phyloP scores from a whole-genome alignment of 2,113 vertebrate genomes.

The Datnioides undecimradiatus region DNA sequence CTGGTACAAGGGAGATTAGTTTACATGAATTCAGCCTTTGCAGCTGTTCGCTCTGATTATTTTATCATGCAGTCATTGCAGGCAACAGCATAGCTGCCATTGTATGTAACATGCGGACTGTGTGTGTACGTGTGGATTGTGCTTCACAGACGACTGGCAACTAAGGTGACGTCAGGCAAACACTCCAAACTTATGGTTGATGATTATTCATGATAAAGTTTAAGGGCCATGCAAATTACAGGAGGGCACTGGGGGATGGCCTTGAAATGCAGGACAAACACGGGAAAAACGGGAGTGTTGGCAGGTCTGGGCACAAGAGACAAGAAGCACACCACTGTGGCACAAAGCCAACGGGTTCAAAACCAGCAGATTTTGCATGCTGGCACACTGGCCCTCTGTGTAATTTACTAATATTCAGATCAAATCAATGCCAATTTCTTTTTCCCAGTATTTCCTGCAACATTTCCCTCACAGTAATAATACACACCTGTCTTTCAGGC shows the following conservation, averaged over 20 bases:
- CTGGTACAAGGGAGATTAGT: not conserved
- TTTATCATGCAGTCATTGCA: constrained; percentile 29
- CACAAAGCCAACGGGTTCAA: constrained; percentile 44
- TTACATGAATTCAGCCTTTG: constrained; percentile 6
- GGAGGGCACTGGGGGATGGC: too few species aligned
- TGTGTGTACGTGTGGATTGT: too few species aligned
- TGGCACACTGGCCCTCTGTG: constrained; percentile 8
- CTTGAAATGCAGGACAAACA: too few species aligned
- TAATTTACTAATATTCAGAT: constrained; percentile 42
- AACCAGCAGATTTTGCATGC: constrained; percentile 22
- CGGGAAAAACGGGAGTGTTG: too few species aligned
- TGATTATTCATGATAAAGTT: too few species aligned
- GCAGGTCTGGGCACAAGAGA: too few species aligned
- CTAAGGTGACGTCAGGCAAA: too few species aligned
- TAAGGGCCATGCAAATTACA: too few species aligned
- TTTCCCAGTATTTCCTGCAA: not conserved
- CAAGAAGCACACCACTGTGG: constrained; percentile 4
- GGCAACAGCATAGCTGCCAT: too few species aligned
- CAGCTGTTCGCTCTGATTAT: constrained; percentile 12
- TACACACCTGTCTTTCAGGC: constrained; percentile 5
- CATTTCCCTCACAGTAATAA: not conserved
- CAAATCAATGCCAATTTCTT: constrained; percentile 1
- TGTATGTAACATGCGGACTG: too few species aligned
- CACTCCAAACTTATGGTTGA: too few species aligned
- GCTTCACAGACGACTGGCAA: too few species aligned